Evolutionary conservation across 1,140 invertebrate species (phyloP).

Genomic region (Calephelis virginiensis): DNA sequence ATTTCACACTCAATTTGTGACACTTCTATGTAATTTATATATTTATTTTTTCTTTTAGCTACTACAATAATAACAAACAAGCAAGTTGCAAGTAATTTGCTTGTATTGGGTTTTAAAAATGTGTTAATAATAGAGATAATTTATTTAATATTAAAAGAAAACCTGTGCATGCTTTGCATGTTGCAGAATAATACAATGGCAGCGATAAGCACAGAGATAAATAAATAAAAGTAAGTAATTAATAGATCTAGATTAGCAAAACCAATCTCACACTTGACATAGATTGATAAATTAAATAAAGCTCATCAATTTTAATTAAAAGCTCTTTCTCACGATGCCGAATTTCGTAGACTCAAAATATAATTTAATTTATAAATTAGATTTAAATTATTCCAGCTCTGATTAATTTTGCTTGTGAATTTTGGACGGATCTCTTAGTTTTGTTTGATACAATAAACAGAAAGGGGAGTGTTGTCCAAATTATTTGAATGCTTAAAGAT

Average conservation of each 20-base stretch:
- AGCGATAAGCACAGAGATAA: neutral
- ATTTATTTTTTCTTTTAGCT: too few species aligned
- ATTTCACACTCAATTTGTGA: too few species aligned
- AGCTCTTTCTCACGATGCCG: neutral
- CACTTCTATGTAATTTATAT: too few species aligned
- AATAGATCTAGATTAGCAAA: too few species aligned
- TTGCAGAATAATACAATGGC: too few species aligned
- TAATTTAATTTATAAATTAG: conserved; percentile 11
- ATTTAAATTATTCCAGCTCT: conserved; percentile 12
- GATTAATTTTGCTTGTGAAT: conserved; percentile 10
- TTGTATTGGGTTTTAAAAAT: too few species aligned
- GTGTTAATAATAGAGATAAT: too few species aligned
- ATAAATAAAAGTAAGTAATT: too few species aligned
- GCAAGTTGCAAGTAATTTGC: too few species aligned
- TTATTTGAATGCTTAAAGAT: neutral
- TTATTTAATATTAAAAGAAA: too few species aligned
- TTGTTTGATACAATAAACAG: conserved; percentile 8
- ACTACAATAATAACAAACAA: too few species aligned
- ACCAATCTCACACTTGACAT: neutral
- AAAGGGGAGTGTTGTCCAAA: neutral
- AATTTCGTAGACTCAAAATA: conserved; percentile 3
- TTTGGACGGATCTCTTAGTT: neutral
- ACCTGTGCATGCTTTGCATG: too few species aligned
- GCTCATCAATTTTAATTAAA: conserved; percentile 17
- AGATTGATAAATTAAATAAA: conserved; percentile 7